Evolutionary conservation across 2,113 vertebrate genomes (phyloP), one percentile per base, ranked within the genome.

Genomic region (Pseudorhombus dupliciocellatus): DNA sequence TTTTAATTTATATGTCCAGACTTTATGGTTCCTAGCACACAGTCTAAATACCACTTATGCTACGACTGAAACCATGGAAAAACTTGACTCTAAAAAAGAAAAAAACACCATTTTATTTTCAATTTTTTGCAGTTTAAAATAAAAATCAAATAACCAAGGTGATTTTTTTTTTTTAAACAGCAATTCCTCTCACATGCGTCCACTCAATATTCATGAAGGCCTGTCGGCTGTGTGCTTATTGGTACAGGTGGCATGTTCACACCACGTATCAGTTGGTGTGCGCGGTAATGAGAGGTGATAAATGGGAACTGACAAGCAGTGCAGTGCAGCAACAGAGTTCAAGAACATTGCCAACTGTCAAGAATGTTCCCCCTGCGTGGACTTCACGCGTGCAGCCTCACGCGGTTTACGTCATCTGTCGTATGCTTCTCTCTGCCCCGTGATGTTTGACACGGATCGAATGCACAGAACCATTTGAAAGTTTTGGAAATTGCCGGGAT

Each of bases 161-260:
- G 10, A 2, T 37, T 37, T 37, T 37, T 11, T 37, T 37, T 37
- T 37, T 12, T 11, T 44, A 44, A 44, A 48, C n/a, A 15, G 3
- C 15, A 22, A 53, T 24, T 18, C 37, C 58, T 16, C 79, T 63
- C 26, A 44, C 65, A 14, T 28, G 30, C 57, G 25, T 56, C 66
- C 28, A 0, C 31, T 83, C 69, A 62, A 42, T 79, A 85, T 81
- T 75, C 55, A 82, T 67, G 56, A 81, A 22, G 30, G 22, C 51
- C n/a, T 34, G 10, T 89, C 58, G 79, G 79, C 79, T 44, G 5
- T 68, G 54, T 80, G 53, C 52, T 3, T 51, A 50, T 70, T 16
- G 10, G 72, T 81, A 69, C 88, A 89, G 89, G 79, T 88, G 87
- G 75, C 58, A 31, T 55, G 66, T 90, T 90, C 75, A 52, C 88